A percentile compares a stretch with the other conserved stretches of the same genome.
phyloP scores from a whole-genome alignment of 2,888 invertebrate species.

The Biston betularia region DNA sequence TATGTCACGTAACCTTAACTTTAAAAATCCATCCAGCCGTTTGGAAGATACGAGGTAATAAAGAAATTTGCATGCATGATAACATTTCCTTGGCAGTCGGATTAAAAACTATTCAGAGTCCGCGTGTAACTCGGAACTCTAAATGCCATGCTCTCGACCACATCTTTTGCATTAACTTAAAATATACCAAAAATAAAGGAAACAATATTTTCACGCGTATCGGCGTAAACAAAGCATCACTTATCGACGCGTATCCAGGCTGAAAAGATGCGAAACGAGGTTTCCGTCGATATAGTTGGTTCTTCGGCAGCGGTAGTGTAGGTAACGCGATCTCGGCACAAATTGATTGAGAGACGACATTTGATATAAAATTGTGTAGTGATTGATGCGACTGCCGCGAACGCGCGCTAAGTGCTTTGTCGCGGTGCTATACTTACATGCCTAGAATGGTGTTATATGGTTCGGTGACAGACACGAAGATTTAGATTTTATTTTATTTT shows the following conservation, averaged over 20 bases:
- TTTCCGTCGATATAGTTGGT: slow-evolving; percentile 26
- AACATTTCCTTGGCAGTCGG: too few species aligned
- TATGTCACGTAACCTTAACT: too few species aligned
- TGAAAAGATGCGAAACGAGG: slow-evolving; percentile 25
- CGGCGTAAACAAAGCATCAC: slow-evolving; percentile 25
- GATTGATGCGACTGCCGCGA: slow-evolving; percentile 83
- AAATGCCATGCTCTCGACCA: neutral
- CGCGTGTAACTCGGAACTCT: neutral
- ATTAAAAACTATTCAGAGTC: too few species aligned
- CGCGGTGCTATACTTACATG: slow-evolving; percentile 67
- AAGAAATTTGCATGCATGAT: too few species aligned
- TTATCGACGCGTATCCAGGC: slow-evolving; percentile 23
- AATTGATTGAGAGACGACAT: slow-evolving; percentile 86
- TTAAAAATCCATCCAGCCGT: too few species aligned
- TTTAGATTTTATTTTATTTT: too few species aligned
- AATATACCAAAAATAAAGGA: slow-evolving; percentile 9
- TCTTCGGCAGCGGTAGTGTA: slow-evolving; percentile 53
- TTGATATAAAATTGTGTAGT: slow-evolving; percentile 86
- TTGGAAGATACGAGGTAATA: too few species aligned
- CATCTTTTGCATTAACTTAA: neutral
- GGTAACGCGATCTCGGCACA: slow-evolving; percentile 81
- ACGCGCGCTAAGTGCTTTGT: slow-evolving; percentile 79
- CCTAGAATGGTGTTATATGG: slow-evolving; percentile 46
- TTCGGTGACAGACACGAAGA: slow-evolving; percentile 51
- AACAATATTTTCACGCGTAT: slow-evolving; percentile 11